Conservation (phyloP, 2,797 vertebrate species). For the Arctocebus calabarensis region DNA sequence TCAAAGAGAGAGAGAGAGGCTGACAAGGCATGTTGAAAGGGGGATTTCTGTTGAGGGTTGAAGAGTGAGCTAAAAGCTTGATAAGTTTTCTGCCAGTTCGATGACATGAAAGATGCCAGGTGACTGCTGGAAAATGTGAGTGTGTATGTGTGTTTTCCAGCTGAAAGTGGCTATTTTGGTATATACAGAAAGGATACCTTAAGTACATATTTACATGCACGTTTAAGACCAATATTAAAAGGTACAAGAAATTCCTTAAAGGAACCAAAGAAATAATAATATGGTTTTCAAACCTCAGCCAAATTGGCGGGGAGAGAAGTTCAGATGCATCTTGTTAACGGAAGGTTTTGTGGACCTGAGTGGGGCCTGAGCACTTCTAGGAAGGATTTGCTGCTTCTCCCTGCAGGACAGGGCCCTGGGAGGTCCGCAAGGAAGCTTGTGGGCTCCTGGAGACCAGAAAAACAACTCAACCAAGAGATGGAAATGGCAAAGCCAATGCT, state of each 20-base stretch:
- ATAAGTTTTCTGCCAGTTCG: not conserved
- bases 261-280: not conserved
- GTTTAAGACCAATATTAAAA: not conserved
- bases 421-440: constrained; percentile 75
- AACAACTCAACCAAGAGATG: constrained; percentile 72
- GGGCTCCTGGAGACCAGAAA: constrained; percentile 75
- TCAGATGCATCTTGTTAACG: not conserved
- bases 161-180: not conserved
- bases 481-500: constrained; percentile 72
- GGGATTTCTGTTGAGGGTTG: not conserved
- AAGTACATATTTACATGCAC: not conserved
- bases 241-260: constrained; percentile 17
- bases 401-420: constrained; percentile 64
- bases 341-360: not conserved
- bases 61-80: not conserved
- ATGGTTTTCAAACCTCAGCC: constrained; percentile 48
- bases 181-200: not conserved
- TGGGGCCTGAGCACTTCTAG: not conserved
- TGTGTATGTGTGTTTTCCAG: not conserved
- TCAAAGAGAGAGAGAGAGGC: not conserved
- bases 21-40: not conserved
- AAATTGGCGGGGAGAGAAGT: constrained; percentile 56
- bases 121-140: not conserved
- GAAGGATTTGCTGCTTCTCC: constrained; percentile 25
- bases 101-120: too few relatives aligned